Conservation (phyloP, 2,113 vertebrate genomes). For the Carassius gibelio region DNA sequence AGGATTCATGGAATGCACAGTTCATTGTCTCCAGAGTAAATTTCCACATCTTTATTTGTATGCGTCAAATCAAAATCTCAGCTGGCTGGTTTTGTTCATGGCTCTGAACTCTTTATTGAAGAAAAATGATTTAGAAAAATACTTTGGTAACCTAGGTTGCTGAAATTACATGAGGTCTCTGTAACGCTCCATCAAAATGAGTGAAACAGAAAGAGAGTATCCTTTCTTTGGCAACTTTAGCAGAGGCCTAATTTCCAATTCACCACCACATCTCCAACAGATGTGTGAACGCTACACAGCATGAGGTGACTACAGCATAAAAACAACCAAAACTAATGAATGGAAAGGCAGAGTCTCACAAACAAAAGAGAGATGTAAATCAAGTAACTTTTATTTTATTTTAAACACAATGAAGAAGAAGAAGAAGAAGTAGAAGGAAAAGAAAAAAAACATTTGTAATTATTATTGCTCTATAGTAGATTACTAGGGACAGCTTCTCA, state of each 20-base stretch:
- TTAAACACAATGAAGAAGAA: not conserved
- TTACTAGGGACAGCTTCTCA: too few species aligned
- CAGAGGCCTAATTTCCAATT: conserved; percentile 33
- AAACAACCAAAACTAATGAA: conserved; percentile 38
- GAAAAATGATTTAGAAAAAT: not conserved
- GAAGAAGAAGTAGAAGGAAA: too few species aligned
- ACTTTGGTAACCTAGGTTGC: not conserved
- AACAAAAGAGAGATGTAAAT: not conserved
- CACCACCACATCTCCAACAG: conserved; percentile 27
- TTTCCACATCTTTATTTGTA: not conserved
- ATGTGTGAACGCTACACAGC: not conserved
- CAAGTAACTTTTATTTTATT: not conserved
- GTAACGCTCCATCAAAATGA: not conserved
- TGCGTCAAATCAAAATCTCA: not conserved
- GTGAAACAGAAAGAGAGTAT: not conserved
- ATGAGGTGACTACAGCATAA: conserved; percentile 5
- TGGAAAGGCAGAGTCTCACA: not conserved
- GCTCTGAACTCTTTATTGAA: not conserved
- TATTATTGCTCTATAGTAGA: too few species aligned
- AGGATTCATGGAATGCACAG: not conserved
- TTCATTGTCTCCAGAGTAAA: not conserved
- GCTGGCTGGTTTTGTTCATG: not conserved
- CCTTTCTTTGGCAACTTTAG: not conserved
- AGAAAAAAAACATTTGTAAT: too few species aligned
- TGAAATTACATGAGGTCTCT: not conserved